phyloP scores from a whole-genome alignment of 2,888 invertebrate species.

The Gymnocheta viridis region DNA sequence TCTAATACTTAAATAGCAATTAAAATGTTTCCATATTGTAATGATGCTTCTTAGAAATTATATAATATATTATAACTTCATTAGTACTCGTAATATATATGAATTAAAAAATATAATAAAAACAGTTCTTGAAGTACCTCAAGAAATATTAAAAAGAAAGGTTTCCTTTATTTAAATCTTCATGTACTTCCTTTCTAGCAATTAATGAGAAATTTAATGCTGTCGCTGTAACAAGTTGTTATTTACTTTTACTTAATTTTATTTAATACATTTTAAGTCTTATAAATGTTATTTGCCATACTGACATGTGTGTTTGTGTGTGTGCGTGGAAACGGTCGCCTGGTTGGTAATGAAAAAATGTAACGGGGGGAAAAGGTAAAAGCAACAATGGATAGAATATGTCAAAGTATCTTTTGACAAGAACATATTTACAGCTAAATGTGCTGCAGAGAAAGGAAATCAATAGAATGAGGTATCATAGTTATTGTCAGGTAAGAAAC shows the following conservation, averaged over 20 bases:
- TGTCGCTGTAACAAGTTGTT: background rate
- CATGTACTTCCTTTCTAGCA: background rate
- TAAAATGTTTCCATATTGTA: no score
- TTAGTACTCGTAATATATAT: no score
- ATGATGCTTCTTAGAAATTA: no score
- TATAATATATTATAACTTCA: no score
- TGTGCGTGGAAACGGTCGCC: no score
- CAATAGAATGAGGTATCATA: background rate
- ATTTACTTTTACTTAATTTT: constrained; percentile 2
- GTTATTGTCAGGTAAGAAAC: background rate
- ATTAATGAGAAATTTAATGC: background rate
- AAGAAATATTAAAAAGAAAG: background rate
- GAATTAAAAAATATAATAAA: background rate
- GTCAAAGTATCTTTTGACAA: constrained; percentile 10
- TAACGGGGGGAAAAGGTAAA: background rate
- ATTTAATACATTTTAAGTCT: constrained; percentile 18
- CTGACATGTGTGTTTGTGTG: background rate
- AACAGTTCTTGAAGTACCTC: background rate
- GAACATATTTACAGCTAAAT: background rate
- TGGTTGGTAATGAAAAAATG: background rate
- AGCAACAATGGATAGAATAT: background rate
- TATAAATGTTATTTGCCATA: background rate
- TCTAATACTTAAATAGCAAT: no score
- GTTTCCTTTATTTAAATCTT: background rate
- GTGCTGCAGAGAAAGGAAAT: background rate